A percentile compares a stretch with the other conserved stretches of the same genome.
These are phyloP conservation scores for Acanthacorydalis orientalis DNA, from an alignment of 2,888 invertebrate genomes.

Conservation along the genomic window DNA sequence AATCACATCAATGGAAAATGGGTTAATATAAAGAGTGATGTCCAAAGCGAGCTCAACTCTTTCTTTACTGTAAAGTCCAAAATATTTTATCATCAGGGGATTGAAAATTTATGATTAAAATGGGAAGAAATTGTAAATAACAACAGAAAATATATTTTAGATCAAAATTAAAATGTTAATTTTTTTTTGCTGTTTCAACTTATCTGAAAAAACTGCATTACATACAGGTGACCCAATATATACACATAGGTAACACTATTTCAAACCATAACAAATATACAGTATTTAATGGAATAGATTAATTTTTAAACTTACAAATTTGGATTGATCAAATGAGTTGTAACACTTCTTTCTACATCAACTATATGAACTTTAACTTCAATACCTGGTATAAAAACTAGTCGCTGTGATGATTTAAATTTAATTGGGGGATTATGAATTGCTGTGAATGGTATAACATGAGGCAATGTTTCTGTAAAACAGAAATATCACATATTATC, in stretches of 20 bases:
- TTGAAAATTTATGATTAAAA: too few relatives aligned
- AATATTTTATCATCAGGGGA: too few relatives aligned
- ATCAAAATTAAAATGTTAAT: too few relatives aligned
- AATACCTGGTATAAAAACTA: constrained; percentile 65
- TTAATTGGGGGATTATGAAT: constrained; percentile 51
- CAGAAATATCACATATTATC: neutral
- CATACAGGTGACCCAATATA: too few relatives aligned
- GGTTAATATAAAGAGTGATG: too few relatives aligned
- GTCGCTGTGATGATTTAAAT: constrained; percentile 56
- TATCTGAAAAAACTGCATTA: too few relatives aligned
- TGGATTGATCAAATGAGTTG: constrained; percentile 74
- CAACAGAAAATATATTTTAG: too few relatives aligned
- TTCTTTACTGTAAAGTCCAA: too few relatives aligned
- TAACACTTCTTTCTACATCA: constrained; percentile 64
- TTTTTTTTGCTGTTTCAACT: too few relatives aligned
- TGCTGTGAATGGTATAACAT: constrained; percentile 40
- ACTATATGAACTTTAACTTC: constrained; percentile 61
- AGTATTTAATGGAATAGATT: neutral
- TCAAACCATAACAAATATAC: neutral
- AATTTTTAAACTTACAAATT: constrained; percentile 49
- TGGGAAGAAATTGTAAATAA: too few relatives aligned
- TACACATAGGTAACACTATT: neutral
- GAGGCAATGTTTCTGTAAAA: constrained; percentile 9
- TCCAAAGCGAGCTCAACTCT: too few relatives aligned
- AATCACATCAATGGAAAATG: too few relatives aligned